phyloP scores from a whole-genome alignment of 2,113 vertebrate genomes.

The Stictonetta naevosa region DNA sequence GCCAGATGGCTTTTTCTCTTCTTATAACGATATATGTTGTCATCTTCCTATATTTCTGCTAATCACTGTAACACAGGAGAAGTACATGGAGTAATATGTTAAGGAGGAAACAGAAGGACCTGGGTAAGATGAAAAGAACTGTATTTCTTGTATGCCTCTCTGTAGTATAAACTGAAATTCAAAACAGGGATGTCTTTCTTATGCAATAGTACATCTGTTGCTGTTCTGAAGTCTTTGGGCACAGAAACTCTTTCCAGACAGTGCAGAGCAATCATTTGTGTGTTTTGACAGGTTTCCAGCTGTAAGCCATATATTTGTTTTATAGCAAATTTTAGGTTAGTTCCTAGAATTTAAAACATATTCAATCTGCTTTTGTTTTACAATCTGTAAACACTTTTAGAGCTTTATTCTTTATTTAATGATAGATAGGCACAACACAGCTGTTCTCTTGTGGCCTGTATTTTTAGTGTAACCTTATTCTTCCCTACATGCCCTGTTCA shows the following conservation, averaged over 20 bases:
- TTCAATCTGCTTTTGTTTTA: slow-evolving; percentile 46
- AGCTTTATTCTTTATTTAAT: slow-evolving; percentile 45
- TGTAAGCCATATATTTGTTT: slow-evolving; percentile 30
- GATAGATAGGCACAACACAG: slow-evolving; percentile 55
- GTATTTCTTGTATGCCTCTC: neutral
- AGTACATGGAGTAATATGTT: neutral
- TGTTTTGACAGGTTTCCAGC: slow-evolving; percentile 59
- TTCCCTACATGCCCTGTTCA: neutral
- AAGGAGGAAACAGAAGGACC: neutral
- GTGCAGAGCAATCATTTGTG: neutral
- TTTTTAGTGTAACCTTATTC: neutral
- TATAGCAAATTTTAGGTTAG: slow-evolving; percentile 35
- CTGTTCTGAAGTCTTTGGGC: slow-evolving; percentile 31
- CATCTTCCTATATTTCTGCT: slow-evolving; percentile 29
- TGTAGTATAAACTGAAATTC: slow-evolving; percentile 19
- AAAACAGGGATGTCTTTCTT: slow-evolving; percentile 32
- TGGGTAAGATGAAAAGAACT: neutral
- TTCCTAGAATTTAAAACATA: slow-evolving; percentile 59
- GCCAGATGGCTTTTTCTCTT: slow-evolving; percentile 45
- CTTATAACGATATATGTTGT: slow-evolving; percentile 21
- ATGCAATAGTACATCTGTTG: slow-evolving; percentile 31
- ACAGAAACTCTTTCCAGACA: slow-evolving; percentile 21
- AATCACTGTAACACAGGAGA: neutral
- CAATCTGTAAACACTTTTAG: slow-evolving; percentile 45
- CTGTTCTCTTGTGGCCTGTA: slow-evolving; percentile 35